Conservation (phyloP, 2,888 invertebrate genomes). For the Strigamia transsilvanica region DNA sequence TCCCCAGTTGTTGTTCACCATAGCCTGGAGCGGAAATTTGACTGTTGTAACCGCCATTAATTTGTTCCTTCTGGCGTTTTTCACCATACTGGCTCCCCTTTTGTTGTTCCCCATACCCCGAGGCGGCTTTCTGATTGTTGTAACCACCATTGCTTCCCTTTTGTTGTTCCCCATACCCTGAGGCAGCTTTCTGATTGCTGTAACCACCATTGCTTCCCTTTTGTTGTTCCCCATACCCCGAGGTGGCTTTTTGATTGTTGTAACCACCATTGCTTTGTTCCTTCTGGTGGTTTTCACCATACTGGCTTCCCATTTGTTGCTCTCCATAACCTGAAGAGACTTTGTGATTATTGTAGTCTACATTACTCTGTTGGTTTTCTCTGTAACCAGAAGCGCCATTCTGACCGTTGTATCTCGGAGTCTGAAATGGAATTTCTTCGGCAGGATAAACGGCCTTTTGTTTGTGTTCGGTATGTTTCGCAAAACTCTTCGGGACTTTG, state of each 20-base stretch:
- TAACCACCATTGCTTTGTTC: not conserved
- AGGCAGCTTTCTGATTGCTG: not conserved
- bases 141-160: not conserved
- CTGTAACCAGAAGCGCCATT: not conserved
- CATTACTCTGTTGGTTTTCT: not conserved
- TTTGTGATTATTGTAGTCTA: not conserved
- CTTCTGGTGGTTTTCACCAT: not conserved
- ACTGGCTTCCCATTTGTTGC: not conserved
- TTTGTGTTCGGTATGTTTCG: not conserved
- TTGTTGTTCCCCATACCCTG: not conserved
- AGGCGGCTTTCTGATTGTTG: not conserved
- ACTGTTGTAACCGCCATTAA: not conserved
- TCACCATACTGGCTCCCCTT: not conserved
- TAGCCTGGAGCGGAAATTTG: not conserved
- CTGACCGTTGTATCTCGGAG: not conserved
- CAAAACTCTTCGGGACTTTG: not conserved
- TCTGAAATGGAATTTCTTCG: not conserved
- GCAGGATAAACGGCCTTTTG: not conserved
- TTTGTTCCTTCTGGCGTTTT: not conserved
- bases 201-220: not conserved
- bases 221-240: not conserved
- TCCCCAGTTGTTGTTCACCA: not conserved
- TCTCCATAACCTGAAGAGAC: not conserved
- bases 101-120: not conserved
- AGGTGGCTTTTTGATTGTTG: not conserved